Base-by-base conservation (phyloP, 2,888 invertebrate species). In the Eupithecia pulchellata region DNA sequence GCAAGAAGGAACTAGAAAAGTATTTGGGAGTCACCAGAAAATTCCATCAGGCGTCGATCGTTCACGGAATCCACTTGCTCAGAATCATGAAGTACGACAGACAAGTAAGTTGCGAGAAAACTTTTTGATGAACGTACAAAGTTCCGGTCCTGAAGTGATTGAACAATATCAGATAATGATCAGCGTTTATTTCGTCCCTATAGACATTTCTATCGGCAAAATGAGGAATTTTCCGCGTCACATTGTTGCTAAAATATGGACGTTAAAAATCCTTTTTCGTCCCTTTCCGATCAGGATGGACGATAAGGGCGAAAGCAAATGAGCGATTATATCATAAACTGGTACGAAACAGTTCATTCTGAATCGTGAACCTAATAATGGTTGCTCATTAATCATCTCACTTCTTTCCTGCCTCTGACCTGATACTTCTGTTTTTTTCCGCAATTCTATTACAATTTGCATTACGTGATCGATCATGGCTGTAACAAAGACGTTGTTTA, bases 1-100 rank as follows among this genome's bases (percentile, higher is more conserved):
- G 98, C 83, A 98, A 98, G 91, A 98, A 98, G 86, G 99, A 99
- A 87, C 93, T 99, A 83, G 99, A 99, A 89, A 99, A 98, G 89
- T 97, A 98, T 87, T 95, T 99, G 68, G 98, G 97, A 9, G 98
- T 99, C 11, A 98, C 98, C 47, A 95, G 98, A 75, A 98, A 98
- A 91, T 98, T 98, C 90, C 98, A 99, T 93, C 98, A 99, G 91
- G 97, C 98, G 13, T 98, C 98, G 80, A 97, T 99, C 79, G 97
- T 98, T 66, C 98, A 98, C 86, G 99, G 98, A 72, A 98, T 99
- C 78, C 98, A 99, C 92, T 95, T 99, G 80, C 95, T 99, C 79
- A 95, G 98, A 78, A 97, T 98, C 94, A 96, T 98, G 94, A 98
- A 98, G 84, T 99, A 98, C 86, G 98, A 99, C 89, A 95, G 98